Base-by-base conservation (phyloP, 64 coral and sea anemone genomes). In the Dendronephthya gigantea region DNA sequence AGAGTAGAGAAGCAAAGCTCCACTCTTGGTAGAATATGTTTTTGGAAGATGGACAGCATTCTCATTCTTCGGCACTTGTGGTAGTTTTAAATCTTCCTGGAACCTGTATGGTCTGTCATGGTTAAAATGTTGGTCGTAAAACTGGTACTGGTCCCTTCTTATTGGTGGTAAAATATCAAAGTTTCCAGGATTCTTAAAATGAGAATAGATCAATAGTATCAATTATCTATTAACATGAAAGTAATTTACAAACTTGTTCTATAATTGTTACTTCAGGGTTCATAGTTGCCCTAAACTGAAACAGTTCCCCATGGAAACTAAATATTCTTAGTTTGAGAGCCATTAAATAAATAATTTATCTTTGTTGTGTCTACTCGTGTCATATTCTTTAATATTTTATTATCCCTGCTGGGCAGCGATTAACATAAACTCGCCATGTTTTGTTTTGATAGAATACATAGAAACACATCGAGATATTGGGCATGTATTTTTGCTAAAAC, bases 11-110 rank as follows among this genome's bases (percentile, higher is more conserved):
- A 97, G 59, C 66, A 97, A 85, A 48, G 94, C 94, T 25, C 94
- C 94, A 85, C 93, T 93, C 40, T 92, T 93, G 8, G 94, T 97
- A 0, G 94, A 89, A 30, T 97, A 97, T 5, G 94, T 97, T 85
- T 97, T 97, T 4, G 91, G 94, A 36, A 97, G 85, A 82, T 84
- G 50, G 30, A 66, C 23, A 17, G 38, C 27, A 50, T 30, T 22
- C 39, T 86, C 27, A 50, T 30, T 22, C 39, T 86, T 34, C 38
- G 68, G 11, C 38, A 97, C 84, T 81, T 91, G 87, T 59, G 94
- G 94, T 0, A 97, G 68, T 39, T 62, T 84, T 31, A 97, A 88
- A 22, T 82, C 19, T n/a, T 91, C 90, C 55, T 89, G 72, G 72
- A 79, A 36, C 55, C 17, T 62, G 55, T 62, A 62, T 23, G 25